Percentiles rank a stretch among this genome's conserved stretches.
Conservation (phyloP, 37 sponge, comb jelly and placozoan species). For the Axinella damicornis region DNA sequence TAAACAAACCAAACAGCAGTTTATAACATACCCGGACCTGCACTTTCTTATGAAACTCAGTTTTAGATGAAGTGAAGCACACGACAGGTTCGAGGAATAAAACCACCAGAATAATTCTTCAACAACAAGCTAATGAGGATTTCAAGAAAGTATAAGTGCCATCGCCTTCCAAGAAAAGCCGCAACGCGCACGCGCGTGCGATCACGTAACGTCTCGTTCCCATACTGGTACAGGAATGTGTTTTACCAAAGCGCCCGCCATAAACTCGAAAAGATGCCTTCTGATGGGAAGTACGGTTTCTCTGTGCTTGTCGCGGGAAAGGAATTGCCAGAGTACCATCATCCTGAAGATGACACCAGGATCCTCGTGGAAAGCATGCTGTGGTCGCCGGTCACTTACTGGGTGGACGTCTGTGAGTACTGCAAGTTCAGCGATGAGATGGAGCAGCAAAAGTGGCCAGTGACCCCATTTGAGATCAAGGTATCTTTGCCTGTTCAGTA, state of each 20-base stretch:
- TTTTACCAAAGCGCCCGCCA: too few relatives aligned
- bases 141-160: background rate
- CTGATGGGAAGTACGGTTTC: conserved; percentile 34
- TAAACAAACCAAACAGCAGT: too few relatives aligned
- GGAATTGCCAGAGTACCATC: conserved; percentile 27
- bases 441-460: conserved; percentile 35
- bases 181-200: background rate
- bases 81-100: too few relatives aligned
- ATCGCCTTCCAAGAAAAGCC: background rate
- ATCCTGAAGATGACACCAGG: background rate
- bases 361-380: conserved; percentile 32
- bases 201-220: background rate
- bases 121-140: too few relatives aligned
- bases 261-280: conserved; percentile 32
- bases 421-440: conserved; percentile 13
- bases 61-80: too few relatives aligned
- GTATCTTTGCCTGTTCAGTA: too few relatives aligned
- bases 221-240: too few relatives aligned
- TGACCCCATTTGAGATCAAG: conserved; percentile 28
- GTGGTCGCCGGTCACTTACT: conserved; percentile 37
- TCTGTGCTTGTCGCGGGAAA: conserved; percentile 21
- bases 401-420: conserved; percentile 10
- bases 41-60: too few relatives aligned
- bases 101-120: too few relatives aligned
- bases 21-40: too few relatives aligned